Evolutionary conservation across 2,888 invertebrate species (phyloP), one percentile per base, ranked within the genome.

Genomic region (Drosophila mayaguana): DNA sequence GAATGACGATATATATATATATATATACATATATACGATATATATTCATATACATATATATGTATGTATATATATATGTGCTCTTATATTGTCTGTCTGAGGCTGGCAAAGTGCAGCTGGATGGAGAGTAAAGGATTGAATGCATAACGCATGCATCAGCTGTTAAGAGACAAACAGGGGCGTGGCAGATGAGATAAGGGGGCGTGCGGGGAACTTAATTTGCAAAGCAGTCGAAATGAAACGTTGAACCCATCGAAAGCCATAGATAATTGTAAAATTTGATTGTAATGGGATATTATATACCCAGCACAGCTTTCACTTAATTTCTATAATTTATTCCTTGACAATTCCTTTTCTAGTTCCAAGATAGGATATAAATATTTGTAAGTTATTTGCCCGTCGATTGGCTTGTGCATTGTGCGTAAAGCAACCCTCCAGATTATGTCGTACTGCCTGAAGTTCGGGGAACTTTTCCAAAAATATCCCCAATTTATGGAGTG

Each of bases 401-500:
- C 89, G 84, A 83, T 83, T 89, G 65, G 57, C 55, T 78, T 54
- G 65, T 60, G 55, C 71, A 83, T 70, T 48, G 72, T 42, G 55
- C 63, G 70, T 74, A 86, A 89, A 61, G 25, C 57, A 54, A 46
- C 63, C 71, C 53, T 59, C 69, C 40, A 61, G 75, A 65, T 75
- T 50, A 67, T 65, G 67, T 55, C 25, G 9, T 4, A 16, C 9
- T 40, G 2, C 16, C 53, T 51, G 57, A 48, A 81, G 51, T 60
- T 77, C 55, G 45, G 61, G 42, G 53, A 75, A 67, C 59, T 82
- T 82, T 57, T 36, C 46, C 53, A 50, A 25, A 25, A 25, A 62
- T 69, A 68, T 86, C 71, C 55, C 66, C 87, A 81, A 86, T 80
- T 83, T 86, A 80, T 75, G 88, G 72, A 77, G 56, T 66, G 73